Conservation (phyloP, 2,797 vertebrate species). For the Sparus aurata region DNA sequence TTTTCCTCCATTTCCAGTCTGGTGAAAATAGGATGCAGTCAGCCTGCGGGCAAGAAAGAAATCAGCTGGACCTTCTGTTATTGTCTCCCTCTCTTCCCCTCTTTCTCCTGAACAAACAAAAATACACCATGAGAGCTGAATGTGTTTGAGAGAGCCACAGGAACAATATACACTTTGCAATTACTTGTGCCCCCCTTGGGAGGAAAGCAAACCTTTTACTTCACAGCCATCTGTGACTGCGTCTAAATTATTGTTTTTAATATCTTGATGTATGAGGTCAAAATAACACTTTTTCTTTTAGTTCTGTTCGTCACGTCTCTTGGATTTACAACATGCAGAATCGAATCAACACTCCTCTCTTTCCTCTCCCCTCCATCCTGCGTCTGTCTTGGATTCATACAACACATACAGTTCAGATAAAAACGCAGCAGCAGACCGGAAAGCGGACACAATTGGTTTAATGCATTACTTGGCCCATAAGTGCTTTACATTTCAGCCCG, state of each 20-base stretch:
- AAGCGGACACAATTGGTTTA: neutral
- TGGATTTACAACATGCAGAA: neutral
- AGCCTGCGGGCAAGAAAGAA: slow-evolving; percentile 54
- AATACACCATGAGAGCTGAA: neutral
- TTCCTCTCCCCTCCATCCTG: neutral
- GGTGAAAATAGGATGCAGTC: slow-evolving; percentile 57
- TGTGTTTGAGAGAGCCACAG: neutral
- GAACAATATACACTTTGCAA: slow-evolving; percentile 2
- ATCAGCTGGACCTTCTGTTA: slow-evolving; percentile 43
- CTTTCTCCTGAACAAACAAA: neutral
- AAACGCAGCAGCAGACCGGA: neutral
- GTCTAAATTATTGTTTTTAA: neutral
- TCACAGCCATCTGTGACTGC: neutral
- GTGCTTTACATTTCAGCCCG: neutral
- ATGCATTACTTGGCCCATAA: neutral
- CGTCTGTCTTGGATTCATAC: neutral
- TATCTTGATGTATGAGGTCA: neutral
- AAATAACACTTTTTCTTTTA: neutral
- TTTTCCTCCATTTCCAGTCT: slow-evolving; percentile 63
- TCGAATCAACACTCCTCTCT: neutral
- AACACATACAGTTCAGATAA: neutral
- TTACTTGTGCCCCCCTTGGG: neutral
- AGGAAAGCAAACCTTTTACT: slow-evolving; percentile 7
- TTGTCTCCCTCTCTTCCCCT: slow-evolving; percentile 9
- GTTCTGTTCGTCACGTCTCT: neutral